Conservation (phyloP, 2,797 vertebrate genomes). For the Mormyrus proboscirostris region DNA sequence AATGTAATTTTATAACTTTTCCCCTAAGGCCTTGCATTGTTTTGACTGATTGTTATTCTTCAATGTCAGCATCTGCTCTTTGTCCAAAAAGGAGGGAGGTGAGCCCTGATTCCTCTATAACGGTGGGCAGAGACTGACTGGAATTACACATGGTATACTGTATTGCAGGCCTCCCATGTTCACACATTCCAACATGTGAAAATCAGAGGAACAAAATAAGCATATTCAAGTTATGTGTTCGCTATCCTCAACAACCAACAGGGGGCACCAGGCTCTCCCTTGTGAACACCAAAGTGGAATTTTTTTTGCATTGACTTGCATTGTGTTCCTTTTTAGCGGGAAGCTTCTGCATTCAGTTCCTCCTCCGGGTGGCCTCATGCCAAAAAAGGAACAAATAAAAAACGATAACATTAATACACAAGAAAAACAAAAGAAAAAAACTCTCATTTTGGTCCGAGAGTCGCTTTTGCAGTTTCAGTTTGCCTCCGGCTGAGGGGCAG, state of each 20-base stretch:
- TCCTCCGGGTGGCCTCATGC: constrained; percentile 41
- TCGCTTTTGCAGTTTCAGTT: constrained; percentile 6
- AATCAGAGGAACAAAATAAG: constrained; percentile 49
- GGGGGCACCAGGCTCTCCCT: constrained; percentile 61
- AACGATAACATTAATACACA: constrained; percentile 30
- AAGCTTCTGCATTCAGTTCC: constrained; percentile 52
- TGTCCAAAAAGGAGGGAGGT: constrained; percentile 28
- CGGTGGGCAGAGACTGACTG: constrained; percentile 34
- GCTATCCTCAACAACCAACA: constrained; percentile 57
- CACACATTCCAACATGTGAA: constrained; percentile 44
- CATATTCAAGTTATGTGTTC: constrained; percentile 57
- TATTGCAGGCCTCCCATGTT: not conserved
- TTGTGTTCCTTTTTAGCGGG: constrained; percentile 65
- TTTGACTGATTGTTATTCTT: constrained; percentile 58
- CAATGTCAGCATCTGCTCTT: constrained; percentile 40
- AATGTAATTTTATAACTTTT: constrained; percentile 36
- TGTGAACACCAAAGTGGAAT: constrained; percentile 57
- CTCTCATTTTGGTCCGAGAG: constrained; percentile 24
- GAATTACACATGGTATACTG: constrained; percentile 35
- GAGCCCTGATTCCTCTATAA: constrained; percentile 35
- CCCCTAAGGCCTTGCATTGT: constrained; percentile 39
- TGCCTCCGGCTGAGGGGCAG: constrained; percentile 6
- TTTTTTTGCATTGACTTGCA: constrained; percentile 90
- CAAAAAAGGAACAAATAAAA: constrained; percentile 35
- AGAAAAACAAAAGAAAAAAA: not conserved